Percentiles rank a stretch among this genome's conserved stretches.
phyloP scores from a whole-genome alignment of 2,888 invertebrate species.

The Ornithoptera alexandrae region DNA sequence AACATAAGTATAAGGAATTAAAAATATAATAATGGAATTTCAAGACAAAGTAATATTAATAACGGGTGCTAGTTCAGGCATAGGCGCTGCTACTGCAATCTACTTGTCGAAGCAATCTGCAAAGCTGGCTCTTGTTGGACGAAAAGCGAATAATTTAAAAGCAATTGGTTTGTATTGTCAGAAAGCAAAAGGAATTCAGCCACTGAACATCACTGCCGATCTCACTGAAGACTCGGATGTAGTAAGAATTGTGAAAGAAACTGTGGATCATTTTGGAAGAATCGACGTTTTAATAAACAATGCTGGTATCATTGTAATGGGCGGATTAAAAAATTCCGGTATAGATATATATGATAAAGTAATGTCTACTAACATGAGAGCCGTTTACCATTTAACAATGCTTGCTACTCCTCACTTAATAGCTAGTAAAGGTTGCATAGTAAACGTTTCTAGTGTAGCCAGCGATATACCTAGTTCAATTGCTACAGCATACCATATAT shows the following conservation, averaged over 20 bases:
- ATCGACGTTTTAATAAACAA: conserved; percentile 91
- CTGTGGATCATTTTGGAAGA: conserved; percentile 84
- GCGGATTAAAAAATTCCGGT: conserved; percentile 88
- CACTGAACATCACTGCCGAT: conserved; percentile 82
- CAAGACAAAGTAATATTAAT: conserved; percentile 81
- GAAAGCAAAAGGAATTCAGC: conserved; percentile 76
- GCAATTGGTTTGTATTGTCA: conserved; percentile 73
- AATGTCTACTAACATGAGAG: conserved; percentile 91
- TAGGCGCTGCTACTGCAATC: conserved; percentile 85
- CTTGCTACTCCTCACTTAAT: conserved; percentile 90
- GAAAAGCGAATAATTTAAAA: conserved; percentile 60
- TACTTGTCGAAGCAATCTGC: conserved; percentile 84
- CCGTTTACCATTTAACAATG: conserved; percentile 89
- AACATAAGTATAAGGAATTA: conserved; percentile 8
- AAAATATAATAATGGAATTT: conserved; percentile 72
- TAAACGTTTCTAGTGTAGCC: conserved; percentile 94
- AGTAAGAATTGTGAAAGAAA: conserved; percentile 83
- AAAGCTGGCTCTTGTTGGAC: conserved; percentile 81
- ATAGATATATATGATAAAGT: conserved; percentile 91
- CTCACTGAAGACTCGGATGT: conserved; percentile 84
- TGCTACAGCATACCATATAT: conserved; percentile 92
- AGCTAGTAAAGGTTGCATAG: conserved; percentile 88
- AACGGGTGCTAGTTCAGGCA: conserved; percentile 87
- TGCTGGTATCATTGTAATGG: conserved; percentile 89
- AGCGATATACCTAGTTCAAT: conserved; percentile 84